Evolutionary conservation across 2,888 invertebrate species (phyloP).

Genomic region (Netelia fuscicornis): DNA sequence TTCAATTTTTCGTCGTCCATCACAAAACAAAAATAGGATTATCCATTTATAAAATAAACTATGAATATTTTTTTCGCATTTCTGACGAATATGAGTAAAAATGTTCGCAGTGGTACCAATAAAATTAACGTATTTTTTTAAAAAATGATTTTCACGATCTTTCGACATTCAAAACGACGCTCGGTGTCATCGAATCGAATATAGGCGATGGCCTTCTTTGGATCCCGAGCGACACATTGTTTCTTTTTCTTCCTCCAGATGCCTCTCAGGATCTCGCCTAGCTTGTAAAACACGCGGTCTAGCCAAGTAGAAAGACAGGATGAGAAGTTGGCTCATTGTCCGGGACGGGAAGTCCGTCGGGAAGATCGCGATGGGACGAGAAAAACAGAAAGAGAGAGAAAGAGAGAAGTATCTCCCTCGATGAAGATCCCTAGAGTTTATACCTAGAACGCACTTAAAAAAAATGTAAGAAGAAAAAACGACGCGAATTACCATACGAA

Average conservation of each 20-base stretch:
- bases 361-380: constrained; percentile 58
- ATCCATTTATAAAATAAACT: too few relatives aligned
- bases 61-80: too few relatives aligned
- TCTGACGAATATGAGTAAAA: too few relatives aligned
- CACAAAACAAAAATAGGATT: too few relatives aligned
- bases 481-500: constrained; percentile 21
- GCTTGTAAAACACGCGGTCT: constrained; percentile 46
- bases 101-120: too few relatives aligned
- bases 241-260: neutral
- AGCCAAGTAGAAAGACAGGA: constrained; percentile 75
- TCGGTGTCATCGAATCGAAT: too few relatives aligned
- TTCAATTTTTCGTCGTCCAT: too few relatives aligned
- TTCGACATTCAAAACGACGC: too few relatives aligned
- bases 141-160: too few relatives aligned
- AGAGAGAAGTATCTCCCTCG: neutral
- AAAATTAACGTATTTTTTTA: too few relatives aligned
- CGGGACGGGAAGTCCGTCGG: constrained; percentile 58
- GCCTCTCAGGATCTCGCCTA: constrained; percentile 10
- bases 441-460: constrained; percentile 1
- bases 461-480: neutral
- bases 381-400: constrained; percentile 16
- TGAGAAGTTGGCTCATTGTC: constrained; percentile 79
- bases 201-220: neutral
- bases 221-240: neutral
- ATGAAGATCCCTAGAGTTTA: constrained; percentile 38